Conservation (phyloP, 2,797 vertebrate genomes). For the Tenualosa ilisha region DNA sequence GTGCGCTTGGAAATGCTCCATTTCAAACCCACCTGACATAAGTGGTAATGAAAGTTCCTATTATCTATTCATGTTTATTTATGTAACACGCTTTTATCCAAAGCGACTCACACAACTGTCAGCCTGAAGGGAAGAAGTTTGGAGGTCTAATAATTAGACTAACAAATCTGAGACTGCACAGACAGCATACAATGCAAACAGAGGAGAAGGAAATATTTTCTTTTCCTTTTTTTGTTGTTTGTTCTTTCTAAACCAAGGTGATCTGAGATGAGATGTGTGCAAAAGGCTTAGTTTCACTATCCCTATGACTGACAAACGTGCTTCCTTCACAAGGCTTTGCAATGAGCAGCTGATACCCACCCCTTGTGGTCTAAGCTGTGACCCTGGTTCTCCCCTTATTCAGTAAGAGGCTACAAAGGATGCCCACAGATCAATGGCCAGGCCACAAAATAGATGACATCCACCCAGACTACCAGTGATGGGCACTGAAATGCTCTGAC, state of each 20-base stretch:
- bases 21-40: background rate
- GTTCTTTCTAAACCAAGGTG: background rate
- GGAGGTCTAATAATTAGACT: background rate
- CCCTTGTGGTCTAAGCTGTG: background rate
- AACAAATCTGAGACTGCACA: background rate
- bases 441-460: background rate
- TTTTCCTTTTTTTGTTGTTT: background rate
- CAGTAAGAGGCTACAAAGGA: background rate
- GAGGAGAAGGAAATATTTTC: background rate
- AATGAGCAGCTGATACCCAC: background rate
- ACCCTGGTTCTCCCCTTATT: background rate
- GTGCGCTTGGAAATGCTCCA: background rate
- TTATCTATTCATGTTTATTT: background rate
- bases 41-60: background rate
- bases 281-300: background rate
- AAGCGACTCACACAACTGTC: background rate
- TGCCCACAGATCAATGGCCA: background rate
- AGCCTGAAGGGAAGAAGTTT: background rate
- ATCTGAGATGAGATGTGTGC: background rate
- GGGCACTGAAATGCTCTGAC: background rate
- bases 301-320: background rate
- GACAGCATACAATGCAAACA: background rate
- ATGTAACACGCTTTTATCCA: background rate
- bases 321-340: background rate
- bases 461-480: background rate